Evolutionary conservation across 2,888 invertebrate genomes (phyloP).

Genomic region (Fragum whitleyi): DNA sequence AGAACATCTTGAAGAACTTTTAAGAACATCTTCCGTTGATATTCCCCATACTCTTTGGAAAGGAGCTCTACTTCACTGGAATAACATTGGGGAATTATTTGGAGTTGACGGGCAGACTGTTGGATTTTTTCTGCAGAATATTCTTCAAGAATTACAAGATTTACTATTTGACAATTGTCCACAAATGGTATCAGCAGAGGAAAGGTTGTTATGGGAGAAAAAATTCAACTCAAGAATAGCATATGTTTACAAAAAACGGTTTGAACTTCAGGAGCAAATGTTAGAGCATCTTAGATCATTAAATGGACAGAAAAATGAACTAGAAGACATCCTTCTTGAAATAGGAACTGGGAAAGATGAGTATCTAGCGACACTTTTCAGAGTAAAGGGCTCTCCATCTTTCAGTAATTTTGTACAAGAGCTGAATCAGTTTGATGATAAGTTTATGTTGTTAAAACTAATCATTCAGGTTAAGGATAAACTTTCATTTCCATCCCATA

Average conservation of each 20-base stretch:
- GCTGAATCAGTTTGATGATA: slow-evolving; percentile 12
- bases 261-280: not conserved
- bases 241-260: slow-evolving; percentile 19
- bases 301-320: not conserved
- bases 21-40: not conserved
- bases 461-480: slow-evolving; percentile 31
- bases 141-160: slow-evolving; percentile 6
- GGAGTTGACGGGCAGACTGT: slow-evolving; percentile 16
- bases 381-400: slow-evolving; percentile 23
- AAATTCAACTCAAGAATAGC: slow-evolving; percentile 19
- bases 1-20: not conserved
- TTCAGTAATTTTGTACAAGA: slow-evolving; percentile 36
- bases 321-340: not conserved
- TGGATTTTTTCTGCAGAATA: slow-evolving; percentile 29
- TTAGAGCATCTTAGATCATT: not conserved
- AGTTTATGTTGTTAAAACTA: slow-evolving; percentile 42
- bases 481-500: slow-evolving; percentile 47
- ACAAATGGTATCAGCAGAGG: not conserved
- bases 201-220: slow-evolving; percentile 26
- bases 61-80: slow-evolving; percentile 2
- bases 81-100: slow-evolving; percentile 17
- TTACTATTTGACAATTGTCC: slow-evolving; percentile 6
- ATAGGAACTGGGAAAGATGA: not conserved
- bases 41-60: not conserved
- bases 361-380: slow-evolving; percentile 30